Base-by-base conservation (phyloP, 2,113 vertebrate species). In the Lepidothrix coronata region DNA sequence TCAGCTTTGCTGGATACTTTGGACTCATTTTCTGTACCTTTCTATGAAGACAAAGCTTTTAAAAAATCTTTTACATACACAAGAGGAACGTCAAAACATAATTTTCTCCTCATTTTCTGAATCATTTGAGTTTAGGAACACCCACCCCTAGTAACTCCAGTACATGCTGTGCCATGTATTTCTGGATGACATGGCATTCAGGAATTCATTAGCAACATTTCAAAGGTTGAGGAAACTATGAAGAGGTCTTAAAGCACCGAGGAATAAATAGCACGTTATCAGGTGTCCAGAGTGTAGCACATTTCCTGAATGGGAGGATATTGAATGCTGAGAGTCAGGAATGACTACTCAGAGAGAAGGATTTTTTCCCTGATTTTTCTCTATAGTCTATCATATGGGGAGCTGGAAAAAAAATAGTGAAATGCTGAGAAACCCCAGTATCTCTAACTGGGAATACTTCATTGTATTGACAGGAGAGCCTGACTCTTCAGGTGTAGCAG, bases 21-120 rank as follows among this genome's bases (percentile, higher is more conserved):
- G 61, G 48, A 44, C 44, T 93, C 9, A 62, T 91, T 85, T 93
- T 95, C 88, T 93, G 28, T 63, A 77, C 43, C 21, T 73, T 95
- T 78, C 65, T 27, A 54, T 7, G 66, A 93, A 89, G 61, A 65
- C 21, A 74, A 75, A 90, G 68, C 57, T 93, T 86, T 88, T 49
- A 37, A 93, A 93, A 81, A 46, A 49, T 68, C 72, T 93, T 87
- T 73, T 46, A 43, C 65, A 58, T n/a, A 91, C 46, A 58, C 44
- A 65, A 22, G 35, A 28, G 14, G 25, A 65, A 81, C 93, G 95
- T 95, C 93, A 96, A 94, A 96, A 94, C n/a, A 81, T 58, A 67
- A 92, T 96, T 96, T 93, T 84, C 67, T n/a, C 77, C 88, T 84
- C 75, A 59, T 80, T 91, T 84, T 72, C 85, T 93, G 85, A 94